Base-by-base conservation (phyloP, 2,113 vertebrate genomes). In the Eolophus roseicapilla region DNA sequence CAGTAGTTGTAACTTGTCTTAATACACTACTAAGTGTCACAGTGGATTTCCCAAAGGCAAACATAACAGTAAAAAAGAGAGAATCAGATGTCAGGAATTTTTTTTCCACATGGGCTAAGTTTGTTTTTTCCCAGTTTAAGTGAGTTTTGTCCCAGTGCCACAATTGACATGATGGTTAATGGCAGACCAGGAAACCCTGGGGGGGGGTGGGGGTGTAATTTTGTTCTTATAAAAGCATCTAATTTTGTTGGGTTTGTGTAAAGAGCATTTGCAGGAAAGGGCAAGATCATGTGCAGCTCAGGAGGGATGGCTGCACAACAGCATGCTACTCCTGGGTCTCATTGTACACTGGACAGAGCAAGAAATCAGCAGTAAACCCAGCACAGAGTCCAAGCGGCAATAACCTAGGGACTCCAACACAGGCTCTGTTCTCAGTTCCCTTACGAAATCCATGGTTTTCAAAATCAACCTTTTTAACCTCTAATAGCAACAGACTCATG, bases 401-500 rank as follows among this genome's bases (percentile, higher is more conserved):
- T 1, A 59, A 69, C 53, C 39, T 63, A 27, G 18, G 23, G 15
- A 11, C 46, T 88, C 44, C 25, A 70, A 21, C 59, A 16, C 27
- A 87, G 71, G 1, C 41, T 46, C 50, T 82, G 17, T 39, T 76
- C 57, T 57, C 43, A 5, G 33, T 11, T 81, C 75, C 39, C 20
- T 71, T 52, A 68, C 35, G 59, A 95, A 86, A 82, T 81, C 9
- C 43, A 46, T 11, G 41, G n/a, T 71, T 88, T 90, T 84, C 52
- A 81, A 85, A 92, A 84, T 44, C 74, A 79, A 43, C 75, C 69
- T 93, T 80, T 92, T 92, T 28, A 68, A 87, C 76, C 69, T 82
- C 65, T 93, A 89, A 84, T 79, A 87, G 73, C 82, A 78, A 65
- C 44, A 43, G 93, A 59, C 74, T 94, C 65, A 18, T 23, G 63